Evolutionary conservation across 2,888 invertebrate genomes (phyloP), one percentile per base, ranked within the genome.

Genomic region (Endotricha flammealis): DNA sequence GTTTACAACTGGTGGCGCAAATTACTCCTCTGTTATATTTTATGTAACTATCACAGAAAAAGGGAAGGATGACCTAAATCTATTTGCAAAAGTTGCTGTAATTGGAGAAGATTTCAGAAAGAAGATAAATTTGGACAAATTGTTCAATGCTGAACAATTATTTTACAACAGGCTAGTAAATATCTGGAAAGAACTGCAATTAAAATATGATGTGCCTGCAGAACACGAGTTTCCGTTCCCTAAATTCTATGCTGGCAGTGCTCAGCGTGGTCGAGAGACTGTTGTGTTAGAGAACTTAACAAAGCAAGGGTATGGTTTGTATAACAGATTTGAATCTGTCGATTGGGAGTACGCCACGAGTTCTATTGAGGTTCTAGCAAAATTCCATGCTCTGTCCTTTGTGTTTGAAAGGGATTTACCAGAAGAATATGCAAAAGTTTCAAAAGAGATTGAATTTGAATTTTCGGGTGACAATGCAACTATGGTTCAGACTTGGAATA

Each of bases 381-480:
- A 57, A 27, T 72, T 75, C 37, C 82, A 82, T 37, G 79, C 79
- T 0, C 41, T 77, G 6, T 78, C 78, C 0, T 71, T 77, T 6
- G 73, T 73, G 0, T 63, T 67, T 22, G 58, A 63, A 25, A 64
- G 64, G 6, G 64, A 74, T 23, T 48, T 68, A 9, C 77, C 76
- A 0, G 59, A 53, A 7, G 48, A 54, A 5, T 68, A 62, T 13
- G 42, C 46, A 0, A 28, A 31, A 17, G 41, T 33, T 48, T 1
- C 38, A 41, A 0, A 37, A 57, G 1, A 32, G 36, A 12, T 6
- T 70, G n/a, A 38, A 41, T 16, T 46, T 38, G 4, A 17, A 1
- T 32, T 31, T 2, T 27, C 35, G 0, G 13, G 33, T 0, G 20
- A 29, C 0, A 44, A 53, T 2, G 36, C 0, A 10, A 8, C 0